These are phyloP conservation scores for Meta bourneti DNA, from an alignment of 2,888 invertebrate genomes.

Conservation along the genomic window DNA sequence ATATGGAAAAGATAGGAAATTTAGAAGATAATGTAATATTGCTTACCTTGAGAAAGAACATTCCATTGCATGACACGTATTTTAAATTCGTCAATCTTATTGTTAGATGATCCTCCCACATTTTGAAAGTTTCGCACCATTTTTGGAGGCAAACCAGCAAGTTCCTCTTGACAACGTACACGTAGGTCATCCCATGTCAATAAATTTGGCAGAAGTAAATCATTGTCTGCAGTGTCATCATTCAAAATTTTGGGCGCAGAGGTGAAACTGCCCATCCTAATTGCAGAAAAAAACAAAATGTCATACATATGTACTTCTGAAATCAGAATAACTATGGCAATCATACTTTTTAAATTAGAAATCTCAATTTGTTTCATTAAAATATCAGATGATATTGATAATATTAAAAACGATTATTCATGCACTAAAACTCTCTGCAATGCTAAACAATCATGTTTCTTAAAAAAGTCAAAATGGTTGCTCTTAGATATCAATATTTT, in stretches of 20 bases:
- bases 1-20: no score
- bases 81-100: conserved; percentile 13
- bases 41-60: conserved; percentile 86
- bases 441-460: no score
- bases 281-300: conserved; percentile 78
- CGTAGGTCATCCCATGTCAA: conserved; percentile 83
- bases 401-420: no score
- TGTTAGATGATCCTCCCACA: background rate
- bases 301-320: background rate
- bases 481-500: no score
- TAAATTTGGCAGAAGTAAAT: conserved; percentile 81
- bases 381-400: background rate
- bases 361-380: no score
- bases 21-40: background rate
- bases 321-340: no score
- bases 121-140: conserved; percentile 77
- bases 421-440: no score
- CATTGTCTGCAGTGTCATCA: conserved; percentile 85
- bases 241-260: conserved; percentile 86
- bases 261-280: conserved; percentile 88
- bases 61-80: conserved; percentile 86
- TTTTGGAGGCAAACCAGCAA: conserved; percentile 82
- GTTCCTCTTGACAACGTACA: conserved; percentile 83
- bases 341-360: no score
- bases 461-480: no score